Evolutionary conservation across 2,797 vertebrate genomes (phyloP).

Genomic region (Diplodus puntazzo): DNA sequence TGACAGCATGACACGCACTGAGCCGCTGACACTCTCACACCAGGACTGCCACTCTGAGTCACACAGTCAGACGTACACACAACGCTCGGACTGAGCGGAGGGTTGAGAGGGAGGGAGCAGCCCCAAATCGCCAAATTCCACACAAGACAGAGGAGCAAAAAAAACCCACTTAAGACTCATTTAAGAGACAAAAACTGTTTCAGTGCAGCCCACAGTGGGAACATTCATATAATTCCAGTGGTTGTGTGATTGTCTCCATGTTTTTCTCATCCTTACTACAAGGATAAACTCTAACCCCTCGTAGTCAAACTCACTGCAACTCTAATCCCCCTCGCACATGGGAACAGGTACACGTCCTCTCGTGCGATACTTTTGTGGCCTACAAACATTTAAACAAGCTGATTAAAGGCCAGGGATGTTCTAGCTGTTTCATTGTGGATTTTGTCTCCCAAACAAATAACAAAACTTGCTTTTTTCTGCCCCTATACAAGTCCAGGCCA

Average conservation of each 20-base stretch:
- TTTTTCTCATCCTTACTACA: slow-evolving; percentile 29
- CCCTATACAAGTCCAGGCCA: slow-evolving; percentile 35
- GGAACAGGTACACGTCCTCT: slow-evolving; percentile 45
- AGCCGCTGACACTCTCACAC: slow-evolving; percentile 71
- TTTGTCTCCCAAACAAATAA: slow-evolving; percentile 53
- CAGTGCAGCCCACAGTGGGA: slow-evolving; percentile 25
- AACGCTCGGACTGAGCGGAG: slow-evolving; percentile 53
- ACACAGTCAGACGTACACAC: slow-evolving; percentile 56
- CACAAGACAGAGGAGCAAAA: slow-evolving; percentile 65
- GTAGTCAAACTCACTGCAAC: slow-evolving; percentile 15
- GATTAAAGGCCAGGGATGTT: slow-evolving; percentile 18
- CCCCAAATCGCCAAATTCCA: slow-evolving; percentile 75
- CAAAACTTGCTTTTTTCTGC: slow-evolving; percentile 47
- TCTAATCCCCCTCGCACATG: slow-evolving; percentile 15
- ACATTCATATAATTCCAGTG: slow-evolving; percentile 54
- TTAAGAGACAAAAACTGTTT: slow-evolving; percentile 58
- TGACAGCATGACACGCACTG: slow-evolving; percentile 66
- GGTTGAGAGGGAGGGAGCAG: slow-evolving; percentile 68
- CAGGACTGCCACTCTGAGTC: slow-evolving; percentile 73
- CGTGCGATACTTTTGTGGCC: slow-evolving; percentile 17
- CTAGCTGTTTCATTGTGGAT: slow-evolving; percentile 30
- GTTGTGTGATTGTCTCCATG: slow-evolving; percentile 42
- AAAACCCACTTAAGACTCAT: slow-evolving; percentile 55
- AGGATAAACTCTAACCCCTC: slow-evolving; percentile 7
- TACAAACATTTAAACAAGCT: slow-evolving; percentile 31